Base-by-base conservation (phyloP, 2,113 vertebrate species). In the Patagioenas fasciata region DNA sequence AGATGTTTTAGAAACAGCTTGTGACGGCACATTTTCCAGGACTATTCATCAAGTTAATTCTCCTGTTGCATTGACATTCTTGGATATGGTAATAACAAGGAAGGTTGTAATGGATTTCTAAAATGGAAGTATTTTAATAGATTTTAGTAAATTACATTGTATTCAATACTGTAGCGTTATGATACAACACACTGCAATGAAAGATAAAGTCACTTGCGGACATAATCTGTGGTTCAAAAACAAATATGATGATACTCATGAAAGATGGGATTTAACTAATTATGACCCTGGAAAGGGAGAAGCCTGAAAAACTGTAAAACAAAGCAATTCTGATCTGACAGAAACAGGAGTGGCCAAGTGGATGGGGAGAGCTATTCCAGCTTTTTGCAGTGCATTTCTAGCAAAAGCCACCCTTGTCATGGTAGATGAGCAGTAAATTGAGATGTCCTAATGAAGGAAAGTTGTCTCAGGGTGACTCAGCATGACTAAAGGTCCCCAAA, bases 1-100 rank as follows among this genome's bases (percentile, higher is more conserved):
- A 96, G 94, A 96, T 91, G 77, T 89, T 95, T 97, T 16, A 91
- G 92, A 80, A 92, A 92, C 72, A 89, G 91, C 83, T 93, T 96
- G 92, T 94, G 89, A 85, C 2, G 47, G 92, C 89, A 88, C 73
- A 96, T 92, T 95, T 97, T 28, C 9, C 89, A 94, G 94, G 84
- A 93, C 91, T 91, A 78, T 93, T 94, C 80, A 85, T 96, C 93
- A 93, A 89, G 86, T 95, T 97, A 94, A 96, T 96, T 96, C 95
- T 89, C 93, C 86, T 95, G 88, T 91, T 56, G 11, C 5, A 1
- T 1, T 89, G 80, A 84, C 86, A 82, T 87, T 95, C 66, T 62
- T 92, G 91, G 78, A 31, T 80, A 77, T 70, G 62, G 14, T 66
- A 91, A 96, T 87, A 92, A 91, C 64, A 90, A 74, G 82, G 80